phyloP scores from a whole-genome alignment of 2,888 invertebrate species.

The Gerosis bhagava region DNA sequence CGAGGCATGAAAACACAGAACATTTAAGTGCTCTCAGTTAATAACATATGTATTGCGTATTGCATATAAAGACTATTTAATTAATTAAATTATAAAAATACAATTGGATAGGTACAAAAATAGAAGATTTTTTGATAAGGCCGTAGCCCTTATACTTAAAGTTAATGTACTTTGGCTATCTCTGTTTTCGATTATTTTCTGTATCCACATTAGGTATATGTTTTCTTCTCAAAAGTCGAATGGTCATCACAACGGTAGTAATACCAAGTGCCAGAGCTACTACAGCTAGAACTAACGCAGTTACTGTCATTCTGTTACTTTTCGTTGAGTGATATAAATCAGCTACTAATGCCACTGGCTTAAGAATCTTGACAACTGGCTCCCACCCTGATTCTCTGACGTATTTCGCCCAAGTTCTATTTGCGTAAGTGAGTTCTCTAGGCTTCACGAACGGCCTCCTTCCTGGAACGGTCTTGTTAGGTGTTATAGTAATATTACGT shows the following conservation, averaged over 20 bases:
- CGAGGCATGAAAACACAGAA: slow-evolving; percentile 4
- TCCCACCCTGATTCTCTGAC: slow-evolving; percentile 85
- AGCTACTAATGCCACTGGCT: slow-evolving; percentile 63
- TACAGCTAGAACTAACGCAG: slow-evolving; percentile 57
- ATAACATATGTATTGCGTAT: too few species aligned
- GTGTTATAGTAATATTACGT: slow-evolving; percentile 67
- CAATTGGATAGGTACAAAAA: slow-evolving; percentile 20
- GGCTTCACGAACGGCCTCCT: slow-evolving; percentile 81
- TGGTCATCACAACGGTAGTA: slow-evolving; percentile 61
- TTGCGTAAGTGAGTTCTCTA: slow-evolving; percentile 80
- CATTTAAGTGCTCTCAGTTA: slow-evolving; percentile 8
- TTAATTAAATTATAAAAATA: too few species aligned
- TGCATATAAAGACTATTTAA: too few species aligned
- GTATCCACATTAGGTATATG: slow-evolving; percentile 44
- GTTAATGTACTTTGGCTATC: slow-evolving; percentile 46
- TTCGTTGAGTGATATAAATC: slow-evolving; percentile 45
- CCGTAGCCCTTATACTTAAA: too few species aligned
- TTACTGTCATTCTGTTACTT: slow-evolving; percentile 43
- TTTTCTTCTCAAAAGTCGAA: slow-evolving; percentile 54
- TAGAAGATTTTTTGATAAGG: slow-evolving; percentile 13
- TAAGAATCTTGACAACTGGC: slow-evolving; percentile 73
- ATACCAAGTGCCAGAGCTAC: slow-evolving; percentile 55
- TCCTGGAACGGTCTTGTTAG: slow-evolving; percentile 78
- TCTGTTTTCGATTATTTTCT: slow-evolving; percentile 59
- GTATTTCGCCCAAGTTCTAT: slow-evolving; percentile 88